Conservation (phyloP, 1,140 invertebrate genomes). For the Apis cerana region DNA sequence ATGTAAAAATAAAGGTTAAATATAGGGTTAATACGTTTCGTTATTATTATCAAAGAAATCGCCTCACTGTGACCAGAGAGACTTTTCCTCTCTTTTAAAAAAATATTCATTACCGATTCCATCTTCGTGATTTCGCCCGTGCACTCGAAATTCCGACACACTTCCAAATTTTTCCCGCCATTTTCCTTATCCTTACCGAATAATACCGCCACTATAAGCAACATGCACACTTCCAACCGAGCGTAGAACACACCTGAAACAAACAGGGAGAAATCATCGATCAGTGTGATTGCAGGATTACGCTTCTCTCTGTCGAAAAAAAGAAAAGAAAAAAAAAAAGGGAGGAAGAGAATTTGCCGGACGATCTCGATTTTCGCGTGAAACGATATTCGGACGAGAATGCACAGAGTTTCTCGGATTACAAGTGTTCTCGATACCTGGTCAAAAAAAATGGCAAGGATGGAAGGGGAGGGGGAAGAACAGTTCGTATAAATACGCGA, state of each 20-base stretch:
- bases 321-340: too few relatives aligned
- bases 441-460: conserved; percentile 15
- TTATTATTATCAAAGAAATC: background rate
- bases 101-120: conserved; percentile 7
- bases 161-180: background rate
- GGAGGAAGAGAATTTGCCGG: background rate
- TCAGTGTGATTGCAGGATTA: background rate
- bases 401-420: conserved; percentile 30
- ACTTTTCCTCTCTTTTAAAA: background rate
- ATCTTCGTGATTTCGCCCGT: background rate
- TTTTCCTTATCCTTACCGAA: conserved; percentile 48
- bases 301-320: too few relatives aligned
- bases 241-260: conserved; percentile 54
- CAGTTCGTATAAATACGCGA: conserved; percentile 9
- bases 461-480: background rate
- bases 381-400: conserved; percentile 32
- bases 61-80: background rate
- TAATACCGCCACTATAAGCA: conserved; percentile 41
- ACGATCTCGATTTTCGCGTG: conserved; percentile 20
- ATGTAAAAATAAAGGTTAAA: too few relatives aligned
- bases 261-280: conserved; percentile 34
- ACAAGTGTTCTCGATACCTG: conserved; percentile 26
- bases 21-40: too few relatives aligned
- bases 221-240: conserved; percentile 46
- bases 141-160: conserved; percentile 8